Percentiles rank a stretch among this genome's conserved stretches.
phyloP scores from a whole-genome alignment of 2,888 invertebrate species.

The Parelbella ahira region DNA sequence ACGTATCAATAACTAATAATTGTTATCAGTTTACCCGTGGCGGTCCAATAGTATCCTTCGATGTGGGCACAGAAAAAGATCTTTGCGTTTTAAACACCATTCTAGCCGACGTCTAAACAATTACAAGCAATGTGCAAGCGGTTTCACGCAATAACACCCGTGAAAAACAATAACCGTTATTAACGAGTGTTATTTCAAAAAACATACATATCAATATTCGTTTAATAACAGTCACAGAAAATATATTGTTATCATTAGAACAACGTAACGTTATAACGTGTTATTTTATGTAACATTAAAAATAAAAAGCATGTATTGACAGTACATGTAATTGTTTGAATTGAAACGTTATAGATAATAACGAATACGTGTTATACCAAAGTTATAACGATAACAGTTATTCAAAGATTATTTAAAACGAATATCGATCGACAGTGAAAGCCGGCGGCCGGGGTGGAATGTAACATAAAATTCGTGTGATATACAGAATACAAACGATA shows the following conservation, averaged over 20 bases:
- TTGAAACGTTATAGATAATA: no score
- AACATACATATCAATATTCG: slow-evolving; percentile 10
- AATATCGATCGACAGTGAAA: slow-evolving; percentile 10
- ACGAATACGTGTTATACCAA: no score
- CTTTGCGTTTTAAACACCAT: slow-evolving; percentile 95
- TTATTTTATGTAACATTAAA: no score
- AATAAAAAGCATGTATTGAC: no score
- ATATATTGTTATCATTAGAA: no score
- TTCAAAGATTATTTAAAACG: slow-evolving; percentile 14
- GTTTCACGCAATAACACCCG: no score
- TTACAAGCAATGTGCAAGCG: slow-evolving; percentile 41
- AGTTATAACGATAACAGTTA: slow-evolving; percentile 24
- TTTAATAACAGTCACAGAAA: slow-evolving; percentile 31
- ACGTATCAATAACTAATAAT: no score
- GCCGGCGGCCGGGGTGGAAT: slow-evolving; percentile 32
- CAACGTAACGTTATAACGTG: no score
- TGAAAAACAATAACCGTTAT: no score
- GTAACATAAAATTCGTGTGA: slow-evolving; percentile 40
- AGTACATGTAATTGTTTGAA: no score
- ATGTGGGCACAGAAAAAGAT: slow-evolving; percentile 95
- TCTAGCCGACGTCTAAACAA: slow-evolving; percentile 79
- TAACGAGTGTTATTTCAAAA: no score
- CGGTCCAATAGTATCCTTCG: slow-evolving; percentile 84
- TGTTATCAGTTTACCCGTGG: slow-evolving; percentile 60
- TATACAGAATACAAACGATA: slow-evolving; percentile 60